Conservation (phyloP, 2,113 vertebrate species). For the Amazona vittata region DNA sequence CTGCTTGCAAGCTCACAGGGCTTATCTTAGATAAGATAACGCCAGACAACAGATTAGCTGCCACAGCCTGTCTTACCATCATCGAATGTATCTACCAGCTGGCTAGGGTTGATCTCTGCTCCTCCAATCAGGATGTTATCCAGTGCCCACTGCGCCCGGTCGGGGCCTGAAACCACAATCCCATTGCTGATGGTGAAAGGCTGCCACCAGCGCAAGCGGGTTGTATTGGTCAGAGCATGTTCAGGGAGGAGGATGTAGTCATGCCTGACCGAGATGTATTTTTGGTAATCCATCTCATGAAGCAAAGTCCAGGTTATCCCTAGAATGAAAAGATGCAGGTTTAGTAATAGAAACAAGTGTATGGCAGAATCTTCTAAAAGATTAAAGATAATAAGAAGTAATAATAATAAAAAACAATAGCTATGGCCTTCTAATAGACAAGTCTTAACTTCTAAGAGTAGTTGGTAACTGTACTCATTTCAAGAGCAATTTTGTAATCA, state of each 20-base stretch:
- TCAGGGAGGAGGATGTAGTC: conserved; percentile 94
- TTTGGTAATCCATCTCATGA: conserved; percentile 98
- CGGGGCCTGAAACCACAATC: conserved; percentile 83
- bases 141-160: conserved; percentile 95
- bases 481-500: neutral
- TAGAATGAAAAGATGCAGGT: conserved; percentile 39
- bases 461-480: neutral
- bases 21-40: neutral
- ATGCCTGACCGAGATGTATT: conserved; percentile 92
- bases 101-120: conserved; percentile 97
- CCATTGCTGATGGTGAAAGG: conserved; percentile 88
- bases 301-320: conserved; percentile 95
- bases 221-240: conserved; percentile 89
- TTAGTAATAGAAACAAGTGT: neutral
- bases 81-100: conserved; percentile 92
- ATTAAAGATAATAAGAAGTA: neutral
- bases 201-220: conserved; percentile 97
- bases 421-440: neutral
- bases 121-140: conserved; percentile 96
- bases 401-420: neutral
- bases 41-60: neutral
- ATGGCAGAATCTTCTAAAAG: neutral
- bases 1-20: neutral
- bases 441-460: neutral
- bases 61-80: conserved; percentile 81